phyloP scores from a whole-genome alignment of 1,140 invertebrate species.

The Musca domestica region DNA sequence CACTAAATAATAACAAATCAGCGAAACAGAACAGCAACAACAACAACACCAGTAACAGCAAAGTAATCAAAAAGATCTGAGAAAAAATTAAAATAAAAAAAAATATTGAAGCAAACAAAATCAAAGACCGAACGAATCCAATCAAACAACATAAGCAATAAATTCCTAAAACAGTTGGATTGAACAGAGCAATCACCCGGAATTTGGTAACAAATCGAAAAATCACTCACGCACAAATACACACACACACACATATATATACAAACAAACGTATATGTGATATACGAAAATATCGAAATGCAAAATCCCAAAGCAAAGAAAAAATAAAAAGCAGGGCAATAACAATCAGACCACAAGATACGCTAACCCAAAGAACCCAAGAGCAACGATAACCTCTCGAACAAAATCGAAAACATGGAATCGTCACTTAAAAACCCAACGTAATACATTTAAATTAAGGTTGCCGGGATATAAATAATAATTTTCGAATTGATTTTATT shows the following conservation, averaged over 20 bases:
- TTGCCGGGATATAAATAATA: constrained; percentile 11
- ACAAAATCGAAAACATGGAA: constrained; percentile 14
- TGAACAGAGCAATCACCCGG: not conserved
- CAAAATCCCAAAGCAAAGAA: not conserved
- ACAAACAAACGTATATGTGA: too few relatives aligned
- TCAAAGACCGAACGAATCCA: constrained; percentile 3
- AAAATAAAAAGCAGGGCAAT: not conserved
- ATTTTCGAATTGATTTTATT: constrained; percentile 13
- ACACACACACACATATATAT: not conserved
- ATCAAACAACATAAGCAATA: constrained; percentile 15
- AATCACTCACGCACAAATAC: not conserved
- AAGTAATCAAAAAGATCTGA: not conserved
- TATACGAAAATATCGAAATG: not conserved
- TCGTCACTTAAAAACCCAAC: constrained; percentile 8
- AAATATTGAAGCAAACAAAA: not conserved
- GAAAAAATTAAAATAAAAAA: too few relatives aligned
- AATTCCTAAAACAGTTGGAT: constrained; percentile 20
- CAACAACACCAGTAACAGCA: not conserved
- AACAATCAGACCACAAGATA: not conserved
- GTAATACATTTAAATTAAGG: constrained; percentile 23
- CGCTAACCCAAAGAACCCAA: not conserved
- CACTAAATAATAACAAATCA: not conserved
- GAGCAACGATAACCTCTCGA: not conserved
- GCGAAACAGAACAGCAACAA: not conserved
- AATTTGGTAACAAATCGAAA: too few relatives aligned